Conservation (phyloP, 2,797 vertebrate species). For the Peromyscus aztecus region DNA sequence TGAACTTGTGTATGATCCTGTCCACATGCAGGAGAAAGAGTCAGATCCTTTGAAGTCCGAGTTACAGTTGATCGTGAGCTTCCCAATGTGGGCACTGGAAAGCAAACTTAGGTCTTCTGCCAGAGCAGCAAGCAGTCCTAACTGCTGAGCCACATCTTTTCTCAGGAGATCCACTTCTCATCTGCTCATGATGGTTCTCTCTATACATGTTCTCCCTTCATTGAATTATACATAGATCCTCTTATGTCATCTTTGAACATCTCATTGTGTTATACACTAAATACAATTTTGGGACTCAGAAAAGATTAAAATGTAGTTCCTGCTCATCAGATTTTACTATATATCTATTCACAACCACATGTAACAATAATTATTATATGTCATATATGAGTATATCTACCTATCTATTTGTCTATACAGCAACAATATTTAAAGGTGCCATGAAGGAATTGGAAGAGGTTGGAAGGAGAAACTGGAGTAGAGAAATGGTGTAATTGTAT, state of each 20-base stretch:
- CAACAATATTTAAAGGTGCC: not conserved
- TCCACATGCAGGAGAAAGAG: not conserved
- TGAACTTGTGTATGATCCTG: not conserved
- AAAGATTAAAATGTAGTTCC: not conserved
- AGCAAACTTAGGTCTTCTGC: not conserved
- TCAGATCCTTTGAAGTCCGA: not conserved
- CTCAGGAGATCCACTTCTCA: not conserved
- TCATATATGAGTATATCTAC: not conserved
- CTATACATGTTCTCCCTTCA: not conserved
- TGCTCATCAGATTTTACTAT: not conserved
- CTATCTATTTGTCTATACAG: not conserved
- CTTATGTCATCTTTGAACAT: not conserved
- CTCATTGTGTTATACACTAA: not conserved
- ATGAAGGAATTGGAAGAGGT: too few species aligned
- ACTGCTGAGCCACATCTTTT: not conserved
- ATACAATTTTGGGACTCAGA: not conserved
- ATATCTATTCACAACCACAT: not conserved
- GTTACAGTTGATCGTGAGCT: not conserved
- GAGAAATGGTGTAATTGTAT: not conserved
- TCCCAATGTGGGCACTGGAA: not conserved
- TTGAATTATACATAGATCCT: not conserved
- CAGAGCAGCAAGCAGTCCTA: not conserved
- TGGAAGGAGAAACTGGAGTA: too few species aligned
- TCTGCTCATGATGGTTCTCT: not conserved
- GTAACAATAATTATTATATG: not conserved